A percentile compares a stretch with the other conserved stretches of the same genome.
Evolutionary conservation across 2,888 invertebrate genomes (phyloP).

Genomic region (Protula sp.): DNA sequence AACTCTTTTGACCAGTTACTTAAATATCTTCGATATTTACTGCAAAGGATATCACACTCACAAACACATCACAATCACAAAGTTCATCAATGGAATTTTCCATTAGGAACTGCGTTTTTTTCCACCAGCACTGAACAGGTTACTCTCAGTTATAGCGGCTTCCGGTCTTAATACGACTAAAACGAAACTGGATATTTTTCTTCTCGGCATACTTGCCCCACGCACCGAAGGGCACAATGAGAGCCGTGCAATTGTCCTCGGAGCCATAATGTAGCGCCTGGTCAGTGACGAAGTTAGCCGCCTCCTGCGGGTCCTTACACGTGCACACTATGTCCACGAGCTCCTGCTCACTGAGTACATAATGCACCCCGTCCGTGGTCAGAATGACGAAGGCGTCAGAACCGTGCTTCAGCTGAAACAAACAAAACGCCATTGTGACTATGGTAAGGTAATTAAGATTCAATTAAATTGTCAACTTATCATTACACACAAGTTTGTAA

Average conservation of each 20-base stretch:
- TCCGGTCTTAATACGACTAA: neutral
- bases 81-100: too few species aligned
- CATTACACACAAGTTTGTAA: too few species aligned
- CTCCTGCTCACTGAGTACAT: constrained; percentile 56
- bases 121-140: too few species aligned
- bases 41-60: too few species aligned
- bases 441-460: too few species aligned
- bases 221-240: constrained; percentile 57
- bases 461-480: too few species aligned
- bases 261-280: constrained; percentile 58
- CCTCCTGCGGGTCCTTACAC: constrained; percentile 53
- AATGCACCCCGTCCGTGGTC: constrained; percentile 57
- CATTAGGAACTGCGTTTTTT: too few species aligned
- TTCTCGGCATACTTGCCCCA: constrained; percentile 53
- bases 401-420: constrained; percentile 54
- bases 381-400: constrained; percentile 57
- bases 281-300: constrained; percentile 55
- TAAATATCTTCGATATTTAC: too few species aligned
- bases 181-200: neutral
- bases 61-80: too few species aligned
- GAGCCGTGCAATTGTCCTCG: constrained; percentile 57
- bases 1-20: too few species aligned
- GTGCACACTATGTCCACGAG: constrained; percentile 54
- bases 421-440: too few species aligned
- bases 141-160: too few species aligned